Conservation (phyloP, 2,113 vertebrate species). For the Aspidoscelis tigris region DNA sequence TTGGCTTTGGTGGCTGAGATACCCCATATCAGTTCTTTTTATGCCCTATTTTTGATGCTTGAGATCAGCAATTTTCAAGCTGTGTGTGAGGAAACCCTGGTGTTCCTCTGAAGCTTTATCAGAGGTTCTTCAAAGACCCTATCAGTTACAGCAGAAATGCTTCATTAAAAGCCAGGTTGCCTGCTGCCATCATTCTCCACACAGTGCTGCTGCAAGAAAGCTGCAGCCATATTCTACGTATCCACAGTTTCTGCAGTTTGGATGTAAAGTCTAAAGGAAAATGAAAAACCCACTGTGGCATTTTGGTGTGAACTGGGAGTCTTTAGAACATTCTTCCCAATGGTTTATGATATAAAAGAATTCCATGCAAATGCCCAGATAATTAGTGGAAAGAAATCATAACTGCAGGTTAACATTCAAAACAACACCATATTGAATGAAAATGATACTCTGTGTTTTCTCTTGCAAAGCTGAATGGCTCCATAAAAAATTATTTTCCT, state of each 20-base stretch:
- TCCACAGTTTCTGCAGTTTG: neutral
- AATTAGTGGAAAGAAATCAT: neutral
- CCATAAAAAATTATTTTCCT: neutral
- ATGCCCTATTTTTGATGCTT: conserved; percentile 15
- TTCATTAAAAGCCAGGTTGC: conserved; percentile 4
- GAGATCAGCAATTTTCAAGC: neutral
- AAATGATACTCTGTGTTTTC: neutral
- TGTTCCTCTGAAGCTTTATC: conserved; percentile 6
- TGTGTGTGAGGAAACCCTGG: conserved; percentile 6
- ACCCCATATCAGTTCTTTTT: neutral
- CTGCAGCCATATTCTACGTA: neutral
- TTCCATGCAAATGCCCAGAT: neutral
- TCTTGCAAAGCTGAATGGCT: neutral
- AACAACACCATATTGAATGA: neutral
- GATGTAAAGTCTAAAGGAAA: neutral
- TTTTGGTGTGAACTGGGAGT: neutral
- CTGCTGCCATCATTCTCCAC: neutral
- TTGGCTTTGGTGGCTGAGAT: neutral
- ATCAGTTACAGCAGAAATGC: neutral
- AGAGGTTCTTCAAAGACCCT: conserved; percentile 14
- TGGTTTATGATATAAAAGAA: neutral
- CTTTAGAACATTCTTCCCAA: neutral
- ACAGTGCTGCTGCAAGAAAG: neutral
- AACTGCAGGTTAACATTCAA: neutral
- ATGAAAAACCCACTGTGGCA: neutral